A percentile compares a stretch with the other conserved stretches of the same genome.
Evolutionary conservation across 2,888 invertebrate genomes (phyloP).

Genomic region (Apodemia mormo): DNA sequence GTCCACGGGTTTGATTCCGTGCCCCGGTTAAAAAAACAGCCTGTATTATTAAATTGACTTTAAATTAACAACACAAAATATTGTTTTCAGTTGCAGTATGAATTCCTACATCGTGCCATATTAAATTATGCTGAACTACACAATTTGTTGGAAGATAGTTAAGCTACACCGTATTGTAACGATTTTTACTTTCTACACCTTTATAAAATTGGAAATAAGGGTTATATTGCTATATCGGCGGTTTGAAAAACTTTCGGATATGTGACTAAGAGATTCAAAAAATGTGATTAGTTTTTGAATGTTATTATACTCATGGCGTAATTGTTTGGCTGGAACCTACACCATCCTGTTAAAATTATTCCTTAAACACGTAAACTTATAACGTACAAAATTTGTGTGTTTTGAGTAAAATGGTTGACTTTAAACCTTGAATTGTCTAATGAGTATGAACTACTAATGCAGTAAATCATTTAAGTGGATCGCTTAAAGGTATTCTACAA

Average conservation of each 20-base stretch:
- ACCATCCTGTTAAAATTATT: neutral
- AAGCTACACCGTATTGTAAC: conserved; percentile 45
- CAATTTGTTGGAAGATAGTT: conserved; percentile 85
- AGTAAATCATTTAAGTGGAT: too few relatives aligned
- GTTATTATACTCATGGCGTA: neutral
- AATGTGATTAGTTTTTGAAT: conserved; percentile 11
- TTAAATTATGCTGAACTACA: conserved; percentile 94
- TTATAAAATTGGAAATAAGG: conserved; percentile 24
- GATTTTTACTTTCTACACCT: conserved; percentile 21
- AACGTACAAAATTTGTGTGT: neutral
- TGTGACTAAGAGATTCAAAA: neutral
- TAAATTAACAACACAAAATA: conserved; percentile 9
- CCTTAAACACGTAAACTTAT: neutral
- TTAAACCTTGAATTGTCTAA: too few relatives aligned
- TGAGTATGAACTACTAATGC: too few relatives aligned
- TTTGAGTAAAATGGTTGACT: too few relatives aligned
- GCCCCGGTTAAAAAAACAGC: too few relatives aligned
- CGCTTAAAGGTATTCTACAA: too few relatives aligned
- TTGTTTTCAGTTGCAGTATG: conserved; percentile 91
- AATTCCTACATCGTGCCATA: conserved; percentile 95
- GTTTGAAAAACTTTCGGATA: neutral
- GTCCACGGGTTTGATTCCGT: too few relatives aligned
- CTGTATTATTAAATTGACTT: neutral
- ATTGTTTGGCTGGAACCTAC: neutral
- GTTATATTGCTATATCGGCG: conserved; percentile 23